Base-by-base conservation (phyloP, 1,140 invertebrate species). In the Brachionus asplanchnoidis region DNA sequence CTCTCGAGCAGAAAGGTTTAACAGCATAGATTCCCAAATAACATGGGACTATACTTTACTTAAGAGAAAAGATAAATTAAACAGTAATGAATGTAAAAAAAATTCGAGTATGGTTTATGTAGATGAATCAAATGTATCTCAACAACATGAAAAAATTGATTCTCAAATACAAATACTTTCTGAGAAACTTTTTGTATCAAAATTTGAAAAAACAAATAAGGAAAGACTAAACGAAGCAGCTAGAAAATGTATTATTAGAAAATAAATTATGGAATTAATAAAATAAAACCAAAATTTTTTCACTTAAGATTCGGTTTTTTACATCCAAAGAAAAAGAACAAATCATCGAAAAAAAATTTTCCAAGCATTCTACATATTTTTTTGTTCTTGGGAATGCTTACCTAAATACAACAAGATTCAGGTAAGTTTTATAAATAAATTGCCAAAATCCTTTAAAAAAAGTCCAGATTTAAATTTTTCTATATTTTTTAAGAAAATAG, bases 341-440 rank as follows among this genome's bases (percentile, higher is more conserved):
- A 4, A 20, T 12, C 36, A 36, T n/a, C 3, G 7, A 77, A 26
- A 28, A 9, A 26, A 50, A 77, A 11, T 26, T 12, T 50, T 1
- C 20, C 23, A 23, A 14, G 7, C 50, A 7, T 23, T 77, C 2
- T 36, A 77, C n/a, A 50, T 11, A 3, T 53, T 50, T 28, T 77
- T 23, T 28, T 77, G 73, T 32, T 46, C 40, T 53, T 77, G 73
- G 73, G 46, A 46, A 50, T 77, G 73, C n/a, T 26, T 77, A 28
- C 79, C 79, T 9, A 65, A 8, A 11, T 82, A 65, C 40, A 12
- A 82, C 23, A 65, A 66, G 32, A 60, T 82, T 12, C 79, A 82
- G 26, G 79, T 68, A 32, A 42, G 6, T 8, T 11, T 40, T 82
- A 56, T 80, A 2, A 46, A 46, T n/a, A 78, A 60, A 23, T 56